Percentiles rank a stretch among this genome's conserved stretches.
These are phyloP conservation scores for Gasteruption jaculator DNA, from an alignment of 2,888 invertebrate genomes.

Conservation along the genomic window DNA sequence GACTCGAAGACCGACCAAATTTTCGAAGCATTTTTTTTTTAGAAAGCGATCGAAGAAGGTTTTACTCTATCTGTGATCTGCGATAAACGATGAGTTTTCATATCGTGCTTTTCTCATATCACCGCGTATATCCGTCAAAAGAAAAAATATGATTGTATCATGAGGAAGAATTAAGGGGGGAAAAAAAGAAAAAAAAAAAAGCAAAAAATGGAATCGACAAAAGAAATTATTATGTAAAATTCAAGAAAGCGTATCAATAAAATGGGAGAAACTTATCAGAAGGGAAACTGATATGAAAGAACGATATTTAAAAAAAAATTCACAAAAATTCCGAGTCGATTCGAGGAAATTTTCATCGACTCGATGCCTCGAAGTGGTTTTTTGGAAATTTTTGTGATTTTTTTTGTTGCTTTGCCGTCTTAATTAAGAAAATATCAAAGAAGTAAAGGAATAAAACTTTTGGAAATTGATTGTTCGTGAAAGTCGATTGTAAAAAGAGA, in stretches of 20 bases:
- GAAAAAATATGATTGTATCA: slow-evolving; percentile 17
- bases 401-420: too few relatives aligned
- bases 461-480: too few relatives aligned
- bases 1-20: neutral
- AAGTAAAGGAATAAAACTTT: too few relatives aligned
- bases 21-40: neutral
- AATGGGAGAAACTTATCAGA: too few relatives aligned
- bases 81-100: slow-evolving; percentile 32
- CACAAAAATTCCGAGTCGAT: too few relatives aligned
- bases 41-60: too few relatives aligned
- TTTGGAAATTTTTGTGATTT: too few relatives aligned
- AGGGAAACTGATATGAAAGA: slow-evolving; percentile 28
- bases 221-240: slow-evolving; percentile 29
- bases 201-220: slow-evolving; percentile 1
- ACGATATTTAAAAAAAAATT: slow-evolving; percentile 31
- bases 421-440: too few relatives aligned
- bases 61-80: slow-evolving; percentile 23
- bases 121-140: slow-evolving; percentile 22
- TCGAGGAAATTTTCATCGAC: neutral
- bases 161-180: neutral
- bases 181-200: neutral
- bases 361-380: too few relatives aligned
- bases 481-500: slow-evolving; percentile 5
- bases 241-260: too few relatives aligned
- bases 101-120: slow-evolving; percentile 42